Evolutionary conservation across 2,888 invertebrate genomes (phyloP).

Genomic region (Lasiommata megera): DNA sequence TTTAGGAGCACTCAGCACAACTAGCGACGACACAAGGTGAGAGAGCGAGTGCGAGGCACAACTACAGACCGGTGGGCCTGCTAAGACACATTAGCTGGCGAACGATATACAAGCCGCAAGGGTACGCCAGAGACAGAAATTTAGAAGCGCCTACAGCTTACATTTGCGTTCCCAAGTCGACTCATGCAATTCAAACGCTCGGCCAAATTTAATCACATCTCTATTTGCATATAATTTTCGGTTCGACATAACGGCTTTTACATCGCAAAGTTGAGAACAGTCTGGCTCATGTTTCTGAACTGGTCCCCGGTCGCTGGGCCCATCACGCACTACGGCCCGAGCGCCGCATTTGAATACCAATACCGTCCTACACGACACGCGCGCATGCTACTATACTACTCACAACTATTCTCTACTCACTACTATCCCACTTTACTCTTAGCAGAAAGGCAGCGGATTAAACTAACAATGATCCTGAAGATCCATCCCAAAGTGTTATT

Average conservation of each 20-base stretch:
- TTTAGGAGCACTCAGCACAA: constrained; percentile 78
- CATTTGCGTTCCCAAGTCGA: constrained; percentile 5
- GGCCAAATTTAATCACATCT: constrained; percentile 10
- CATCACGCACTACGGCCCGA: constrained; percentile 73
- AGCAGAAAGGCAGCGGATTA: constrained; percentile 71
- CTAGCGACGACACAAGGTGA: constrained; percentile 79
- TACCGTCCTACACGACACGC: constrained; percentile 81
- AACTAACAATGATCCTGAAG: constrained; percentile 64
- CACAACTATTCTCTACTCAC: constrained; percentile 78
- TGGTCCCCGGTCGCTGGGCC: constrained; percentile 43
- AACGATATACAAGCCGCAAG: constrained; percentile 27
- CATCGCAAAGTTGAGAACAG: constrained; percentile 16
- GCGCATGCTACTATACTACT: constrained; percentile 77
- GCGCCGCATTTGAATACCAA: constrained; percentile 88
- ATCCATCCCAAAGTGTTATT: constrained; percentile 49
- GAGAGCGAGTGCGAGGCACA: constrained; percentile 76
- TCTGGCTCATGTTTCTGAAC: constrained; percentile 25
- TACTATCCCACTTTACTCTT: constrained; percentile 75
- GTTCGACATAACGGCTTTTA: constrained; percentile 22
- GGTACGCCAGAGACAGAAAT: neutral
- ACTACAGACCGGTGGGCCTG: constrained; percentile 28
- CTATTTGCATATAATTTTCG: constrained; percentile 7
- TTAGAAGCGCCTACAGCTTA: constrained; percentile 9
- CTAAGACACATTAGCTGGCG: constrained; percentile 27
- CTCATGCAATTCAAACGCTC: constrained; percentile 17